These are phyloP conservation scores for Microcebus jonahi DNA, from an alignment of 2,113 vertebrate genomes.

Conservation along the genomic window DNA sequence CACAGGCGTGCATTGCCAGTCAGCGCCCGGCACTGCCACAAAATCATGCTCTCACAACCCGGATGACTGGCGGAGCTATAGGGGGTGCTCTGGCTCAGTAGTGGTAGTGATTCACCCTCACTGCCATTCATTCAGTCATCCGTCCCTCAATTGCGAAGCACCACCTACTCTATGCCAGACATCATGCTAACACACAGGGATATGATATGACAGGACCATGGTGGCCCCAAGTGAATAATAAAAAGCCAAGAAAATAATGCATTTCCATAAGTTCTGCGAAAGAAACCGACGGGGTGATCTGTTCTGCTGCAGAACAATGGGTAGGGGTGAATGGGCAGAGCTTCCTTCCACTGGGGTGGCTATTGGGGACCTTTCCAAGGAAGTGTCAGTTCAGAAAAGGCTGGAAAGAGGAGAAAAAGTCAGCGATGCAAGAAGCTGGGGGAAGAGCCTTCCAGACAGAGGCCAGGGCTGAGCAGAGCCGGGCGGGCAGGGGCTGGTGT, in stretches of 20 bases:
- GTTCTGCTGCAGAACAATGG: not conserved
- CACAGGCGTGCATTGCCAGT: not conserved
- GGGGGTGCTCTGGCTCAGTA: not conserved
- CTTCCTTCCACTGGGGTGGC: not conserved
- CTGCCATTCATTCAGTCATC: not conserved
- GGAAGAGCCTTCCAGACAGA: not conserved
- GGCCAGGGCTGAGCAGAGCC: not conserved
- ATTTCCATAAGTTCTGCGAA: not conserved
- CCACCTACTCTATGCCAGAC: not conserved
- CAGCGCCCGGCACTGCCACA: not conserved
- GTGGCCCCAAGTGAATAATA: not conserved
- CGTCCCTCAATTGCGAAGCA: not conserved
- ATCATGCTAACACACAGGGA: not conserved
- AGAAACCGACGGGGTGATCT: not conserved
- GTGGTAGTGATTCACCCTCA: not conserved
- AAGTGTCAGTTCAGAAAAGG: conserved; percentile 4
- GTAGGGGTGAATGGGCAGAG: not conserved
- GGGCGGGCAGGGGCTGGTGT: not conserved
- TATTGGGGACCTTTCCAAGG: not conserved
- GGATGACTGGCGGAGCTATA: not conserved
- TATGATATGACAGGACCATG: not conserved
- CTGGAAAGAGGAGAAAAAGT: not conserved
- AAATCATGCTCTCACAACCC: not conserved
- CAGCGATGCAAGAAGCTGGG: not conserved
- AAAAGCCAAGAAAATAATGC: not conserved